Conservation (phyloP, 2,797 vertebrate species). For the Sylvilagus floridanus region DNA sequence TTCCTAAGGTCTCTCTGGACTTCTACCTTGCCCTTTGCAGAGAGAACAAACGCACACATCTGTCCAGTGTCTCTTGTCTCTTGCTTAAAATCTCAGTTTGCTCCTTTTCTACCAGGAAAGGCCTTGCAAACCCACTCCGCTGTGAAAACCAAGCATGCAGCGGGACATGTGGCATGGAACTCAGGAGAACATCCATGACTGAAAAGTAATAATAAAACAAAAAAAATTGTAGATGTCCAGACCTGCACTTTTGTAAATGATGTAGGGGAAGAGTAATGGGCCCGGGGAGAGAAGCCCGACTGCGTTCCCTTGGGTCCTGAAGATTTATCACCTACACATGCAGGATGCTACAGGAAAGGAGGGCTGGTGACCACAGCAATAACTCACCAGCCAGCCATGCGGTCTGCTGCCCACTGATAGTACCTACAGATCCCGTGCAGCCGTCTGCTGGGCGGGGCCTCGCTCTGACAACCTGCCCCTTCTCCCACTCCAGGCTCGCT, state of each 20-base stretch:
- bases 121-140: slow-evolving; percentile 69
- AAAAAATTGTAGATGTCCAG: slow-evolving; percentile 67
- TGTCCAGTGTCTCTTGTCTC: slow-evolving; percentile 45
- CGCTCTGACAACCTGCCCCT: slow-evolving; percentile 58
- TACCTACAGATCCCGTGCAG: slow-evolving; percentile 68
- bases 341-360: slow-evolving; percentile 87
- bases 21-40: fast-evolving
- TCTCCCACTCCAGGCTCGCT: slow-evolving; percentile 40
- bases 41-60: not conserved
- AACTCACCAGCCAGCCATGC: slow-evolving; percentile 87
- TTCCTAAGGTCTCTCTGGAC: fast-evolving
- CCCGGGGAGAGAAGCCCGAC: slow-evolving; percentile 84
- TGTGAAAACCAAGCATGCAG: slow-evolving; percentile 82
- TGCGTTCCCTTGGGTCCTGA: slow-evolving; percentile 86
- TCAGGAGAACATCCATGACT: slow-evolving; percentile 80
- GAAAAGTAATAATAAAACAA: slow-evolving; percentile 59
- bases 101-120: not conserved
- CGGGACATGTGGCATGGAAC: slow-evolving; percentile 81
- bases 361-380: slow-evolving; percentile 87
- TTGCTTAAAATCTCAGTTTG: slow-evolving; percentile 68
- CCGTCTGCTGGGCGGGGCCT: not conserved
- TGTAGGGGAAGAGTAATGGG: slow-evolving; percentile 88
- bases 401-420: slow-evolving; percentile 87
- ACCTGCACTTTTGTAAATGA: slow-evolving; percentile 88
- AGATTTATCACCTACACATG: slow-evolving; percentile 90